Evolutionary conservation across 2,797 vertebrate genomes (phyloP).

Genomic region (Enteromius anoplus): DNA sequence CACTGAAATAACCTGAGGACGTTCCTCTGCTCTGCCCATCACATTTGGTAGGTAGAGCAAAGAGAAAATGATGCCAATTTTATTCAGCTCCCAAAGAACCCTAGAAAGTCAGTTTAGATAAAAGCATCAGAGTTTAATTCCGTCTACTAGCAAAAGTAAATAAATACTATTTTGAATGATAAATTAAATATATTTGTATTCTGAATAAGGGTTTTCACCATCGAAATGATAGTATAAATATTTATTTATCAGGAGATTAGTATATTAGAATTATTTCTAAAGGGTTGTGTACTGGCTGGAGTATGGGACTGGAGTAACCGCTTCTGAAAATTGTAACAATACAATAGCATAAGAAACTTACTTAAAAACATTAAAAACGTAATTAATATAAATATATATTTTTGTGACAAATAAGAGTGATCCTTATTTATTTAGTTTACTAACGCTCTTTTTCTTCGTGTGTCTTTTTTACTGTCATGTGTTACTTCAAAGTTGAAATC

Average conservation of each 20-base stretch:
- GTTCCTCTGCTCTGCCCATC: background rate
- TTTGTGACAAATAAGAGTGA: background rate
- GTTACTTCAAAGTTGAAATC: constrained; percentile 38
- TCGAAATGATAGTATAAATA: background rate
- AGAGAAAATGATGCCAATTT: background rate
- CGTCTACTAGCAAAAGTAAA: background rate
- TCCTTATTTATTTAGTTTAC: background rate
- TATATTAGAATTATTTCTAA: background rate
- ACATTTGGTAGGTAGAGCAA: background rate
- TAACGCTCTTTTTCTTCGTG: constrained; percentile 14
- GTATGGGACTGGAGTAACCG: background rate
- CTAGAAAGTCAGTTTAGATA: background rate
- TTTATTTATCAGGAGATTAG: background rate
- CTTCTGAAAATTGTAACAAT: background rate
- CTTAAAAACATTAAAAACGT: background rate
- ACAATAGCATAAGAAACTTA: background rate
- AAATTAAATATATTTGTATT: background rate
- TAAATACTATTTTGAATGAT: background rate
- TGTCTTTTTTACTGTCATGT: constrained; percentile 23
- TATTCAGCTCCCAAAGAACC: background rate
- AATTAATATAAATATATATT: background rate
- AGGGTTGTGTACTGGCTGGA: background rate
- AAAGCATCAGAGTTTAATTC: background rate
- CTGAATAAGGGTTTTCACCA: background rate
- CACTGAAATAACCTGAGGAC: background rate